Evolutionary conservation across 2,888 invertebrate species (phyloP), one percentile per base, ranked within the genome.

Genomic region (Teinopalpus imperialis): DNA sequence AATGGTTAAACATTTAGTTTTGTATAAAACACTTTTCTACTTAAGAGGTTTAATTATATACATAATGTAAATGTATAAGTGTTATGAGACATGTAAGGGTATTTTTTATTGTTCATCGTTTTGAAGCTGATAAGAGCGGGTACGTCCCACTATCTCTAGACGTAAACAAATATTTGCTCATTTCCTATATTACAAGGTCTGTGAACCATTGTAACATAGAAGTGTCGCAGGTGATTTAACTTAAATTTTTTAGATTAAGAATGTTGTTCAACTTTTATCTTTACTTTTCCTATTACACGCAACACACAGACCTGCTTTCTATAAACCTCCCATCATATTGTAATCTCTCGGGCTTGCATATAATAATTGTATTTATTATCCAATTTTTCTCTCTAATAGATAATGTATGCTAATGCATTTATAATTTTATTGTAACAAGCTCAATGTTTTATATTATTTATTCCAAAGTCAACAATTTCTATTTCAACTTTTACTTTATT

Each of bases 111-210:
- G n/a, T n/a, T n/a, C n/a, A n/a, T n/a, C n/a, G n/a, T n/a, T n/a
- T n/a, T n/a, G n/a, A n/a, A 26, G 46, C 51, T 61, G 67, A 73
- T 69, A 72, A 70, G 26, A n/a, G 58, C 50, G 36, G 48, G 56
- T 53, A 52, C 53, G 44, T 48, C 45, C 52, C 62, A 68, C 74
- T 74, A 68, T 64, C 53, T 58, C 60, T 60, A 35, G 52, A 37
- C 56, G 48, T 63, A 36, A 48, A 55, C 65, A 71, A 76, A 81
- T 74, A 72, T 81, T 77, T 69, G 64, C 51, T 52, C 48, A 59
- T 57, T 32, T 57, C 49, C 48, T 50, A 55, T 51, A 54, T 27
- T 63, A 68, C 70, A 74, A 74, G 70, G 72, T 62, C 61, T 66
- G 56, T 58, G 60, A 60, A 69, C 67, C 64, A 34, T 13, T 34